A percentile compares a stretch with the other conserved stretches of the same genome.
Evolutionary conservation across 2,113 vertebrate species (phyloP).

Genomic region (Azemiops feae): DNA sequence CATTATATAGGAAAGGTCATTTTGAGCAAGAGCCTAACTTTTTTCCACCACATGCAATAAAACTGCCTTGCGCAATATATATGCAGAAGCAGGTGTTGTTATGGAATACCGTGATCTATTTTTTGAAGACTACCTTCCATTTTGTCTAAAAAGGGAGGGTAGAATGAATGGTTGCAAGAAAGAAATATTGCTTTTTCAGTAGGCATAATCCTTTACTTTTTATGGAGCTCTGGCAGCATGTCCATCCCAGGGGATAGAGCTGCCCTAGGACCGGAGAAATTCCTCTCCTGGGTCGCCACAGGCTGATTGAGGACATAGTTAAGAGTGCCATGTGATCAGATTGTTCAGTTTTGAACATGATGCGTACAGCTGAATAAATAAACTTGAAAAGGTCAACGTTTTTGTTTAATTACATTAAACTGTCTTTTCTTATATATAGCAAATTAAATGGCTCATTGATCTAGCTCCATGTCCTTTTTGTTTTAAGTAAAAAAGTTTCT

Average conservation of each 20-base stretch:
- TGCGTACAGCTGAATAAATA: neutral
- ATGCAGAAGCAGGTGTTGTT: neutral
- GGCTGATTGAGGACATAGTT: conserved; percentile 1
- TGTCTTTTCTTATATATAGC: neutral
- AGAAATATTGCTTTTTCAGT: neutral
- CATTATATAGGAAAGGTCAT: neutral
- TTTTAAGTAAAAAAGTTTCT: accelerated
- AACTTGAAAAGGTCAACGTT: neutral
- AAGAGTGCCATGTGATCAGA: accelerated
- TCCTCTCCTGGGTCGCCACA: neutral
- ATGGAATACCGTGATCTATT: neutral
- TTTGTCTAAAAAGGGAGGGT: neutral
- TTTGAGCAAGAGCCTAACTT: conserved; percentile 30
- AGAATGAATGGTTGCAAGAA: neutral
- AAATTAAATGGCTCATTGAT: neutral
- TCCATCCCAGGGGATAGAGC: neutral
- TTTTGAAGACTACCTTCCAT: neutral
- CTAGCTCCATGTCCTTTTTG: neutral
- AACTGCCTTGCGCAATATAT: neutral
- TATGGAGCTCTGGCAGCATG: neutral
- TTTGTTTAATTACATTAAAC: neutral
- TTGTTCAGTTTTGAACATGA: neutral
- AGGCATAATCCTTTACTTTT: neutral
- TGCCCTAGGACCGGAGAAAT: conserved; percentile 6
- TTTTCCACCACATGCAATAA: conserved; percentile 28